Conservation (phyloP, 2,888 invertebrate species). For the Acronicta psi region DNA sequence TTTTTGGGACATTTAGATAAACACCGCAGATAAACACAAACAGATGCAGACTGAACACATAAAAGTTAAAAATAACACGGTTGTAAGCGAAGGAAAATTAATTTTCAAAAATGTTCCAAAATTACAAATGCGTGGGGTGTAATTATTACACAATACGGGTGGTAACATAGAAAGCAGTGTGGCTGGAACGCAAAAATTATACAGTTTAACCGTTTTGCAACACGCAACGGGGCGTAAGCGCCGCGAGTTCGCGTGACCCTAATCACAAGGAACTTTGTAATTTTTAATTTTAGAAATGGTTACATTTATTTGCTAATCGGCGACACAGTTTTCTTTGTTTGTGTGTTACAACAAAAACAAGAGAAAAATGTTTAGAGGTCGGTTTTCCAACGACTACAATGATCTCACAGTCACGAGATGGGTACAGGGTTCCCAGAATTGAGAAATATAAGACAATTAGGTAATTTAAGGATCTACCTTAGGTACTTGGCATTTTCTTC, state of each 20-base stretch:
- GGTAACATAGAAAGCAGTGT: constrained; percentile 54
- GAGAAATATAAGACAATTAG: too few species aligned
- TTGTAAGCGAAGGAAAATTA: constrained; percentile 26
- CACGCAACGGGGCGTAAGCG: constrained; percentile 68
- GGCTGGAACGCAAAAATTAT: constrained; percentile 69
- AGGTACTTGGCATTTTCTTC: too few species aligned
- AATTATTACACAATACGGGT: constrained; percentile 54
- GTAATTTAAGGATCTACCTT: too few species aligned
- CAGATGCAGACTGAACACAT: background rate
- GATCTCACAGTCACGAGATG: too few species aligned
- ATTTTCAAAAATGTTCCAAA: constrained; percentile 37
- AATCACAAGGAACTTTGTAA: constrained; percentile 60
- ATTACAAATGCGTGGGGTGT: constrained; percentile 52
- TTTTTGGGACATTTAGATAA: too few species aligned
- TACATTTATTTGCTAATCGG: constrained; percentile 52
- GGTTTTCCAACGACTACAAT: too few species aligned
- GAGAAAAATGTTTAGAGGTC: background rate
- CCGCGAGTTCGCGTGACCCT: constrained; percentile 62
- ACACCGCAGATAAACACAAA: too few species aligned
- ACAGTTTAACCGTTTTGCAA: constrained; percentile 60
- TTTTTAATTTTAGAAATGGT: constrained; percentile 65
- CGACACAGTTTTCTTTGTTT: constrained; percentile 36
- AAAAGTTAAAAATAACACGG: constrained; percentile 27
- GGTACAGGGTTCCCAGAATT: too few species aligned
- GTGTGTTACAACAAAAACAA: background rate